Percentiles rank a stretch among this genome's conserved stretches.
These are phyloP conservation scores for Artibeus lituratus DNA, from an alignment of 2,797 vertebrate species.

Conservation along the genomic window DNA sequence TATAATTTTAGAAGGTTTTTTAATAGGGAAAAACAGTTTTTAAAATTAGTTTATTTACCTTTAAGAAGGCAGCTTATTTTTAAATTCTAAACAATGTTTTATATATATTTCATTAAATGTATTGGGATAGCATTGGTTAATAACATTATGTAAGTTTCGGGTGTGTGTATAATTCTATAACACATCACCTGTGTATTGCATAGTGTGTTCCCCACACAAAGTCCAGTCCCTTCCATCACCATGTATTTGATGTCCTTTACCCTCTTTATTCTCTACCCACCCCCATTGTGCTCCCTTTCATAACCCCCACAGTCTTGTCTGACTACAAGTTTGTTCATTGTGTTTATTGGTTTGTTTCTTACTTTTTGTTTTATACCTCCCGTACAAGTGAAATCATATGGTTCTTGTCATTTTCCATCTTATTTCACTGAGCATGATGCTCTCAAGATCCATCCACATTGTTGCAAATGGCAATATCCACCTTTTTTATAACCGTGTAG, in stretches of 20 bases:
- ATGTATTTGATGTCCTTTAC: background rate
- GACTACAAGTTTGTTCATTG: background rate
- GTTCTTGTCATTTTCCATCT: background rate
- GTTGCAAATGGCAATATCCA: background rate
- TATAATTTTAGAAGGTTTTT: background rate
- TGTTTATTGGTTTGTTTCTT: background rate
- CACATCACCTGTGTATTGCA: no score
- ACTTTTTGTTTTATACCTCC: background rate
- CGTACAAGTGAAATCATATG: background rate
- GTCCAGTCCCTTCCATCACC: background rate
- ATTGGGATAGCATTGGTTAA: background rate
- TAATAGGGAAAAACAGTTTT: background rate
- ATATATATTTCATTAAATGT: background rate
- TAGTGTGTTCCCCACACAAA: background rate
- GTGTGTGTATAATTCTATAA: background rate
- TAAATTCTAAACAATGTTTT: background rate
- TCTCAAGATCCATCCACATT: background rate
- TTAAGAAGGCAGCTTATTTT: background rate
- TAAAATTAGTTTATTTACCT: background rate
- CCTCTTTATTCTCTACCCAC: background rate
- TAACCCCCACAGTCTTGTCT: background rate
- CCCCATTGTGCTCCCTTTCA: no score
- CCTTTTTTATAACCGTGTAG: background rate
- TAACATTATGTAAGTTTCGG: background rate
- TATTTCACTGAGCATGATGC: background rate